These are phyloP conservation scores for Apis dorsata DNA, from an alignment of 1,140 invertebrate species.

Conservation along the genomic window DNA sequence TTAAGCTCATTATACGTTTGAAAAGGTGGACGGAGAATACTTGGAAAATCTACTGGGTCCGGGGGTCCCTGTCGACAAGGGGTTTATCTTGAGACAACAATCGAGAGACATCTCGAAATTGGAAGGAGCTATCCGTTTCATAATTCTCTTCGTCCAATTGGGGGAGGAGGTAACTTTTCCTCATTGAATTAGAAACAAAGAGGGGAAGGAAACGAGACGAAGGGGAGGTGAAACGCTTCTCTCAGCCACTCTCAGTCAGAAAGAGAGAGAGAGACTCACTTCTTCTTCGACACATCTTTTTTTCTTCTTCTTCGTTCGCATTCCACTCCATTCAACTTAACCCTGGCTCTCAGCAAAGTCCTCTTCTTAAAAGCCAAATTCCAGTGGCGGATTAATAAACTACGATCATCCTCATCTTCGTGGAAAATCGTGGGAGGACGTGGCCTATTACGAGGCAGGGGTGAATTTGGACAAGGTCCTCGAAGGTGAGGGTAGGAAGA, in stretches of 20 bases:
- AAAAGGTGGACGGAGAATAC: background rate
- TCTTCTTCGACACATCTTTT: no score
- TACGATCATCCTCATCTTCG: background rate
- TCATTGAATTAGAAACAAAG: constrained; percentile 1
- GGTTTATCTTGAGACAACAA: constrained; percentile 4
- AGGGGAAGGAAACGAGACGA: background rate
- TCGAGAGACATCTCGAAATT: background rate
- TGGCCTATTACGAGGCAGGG: background rate
- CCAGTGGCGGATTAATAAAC: no score
- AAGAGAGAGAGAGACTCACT: background rate
- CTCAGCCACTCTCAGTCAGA: background rate
- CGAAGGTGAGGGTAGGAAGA: background rate
- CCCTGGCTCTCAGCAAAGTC: no score
- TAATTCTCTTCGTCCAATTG: background rate
- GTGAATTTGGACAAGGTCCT: background rate
- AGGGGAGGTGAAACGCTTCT: no score
- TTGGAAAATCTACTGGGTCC: background rate
- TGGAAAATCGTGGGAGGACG: background rate
- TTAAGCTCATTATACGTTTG: constrained; percentile 4
- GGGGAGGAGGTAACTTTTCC: background rate
- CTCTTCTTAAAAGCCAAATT: no score
- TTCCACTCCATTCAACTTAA: no score
- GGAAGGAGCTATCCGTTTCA: background rate
- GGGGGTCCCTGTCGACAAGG: background rate
- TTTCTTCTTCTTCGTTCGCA: no score